phyloP scores from a whole-genome alignment of 2,888 invertebrate genomes.

The Epirrhoe alternata region DNA sequence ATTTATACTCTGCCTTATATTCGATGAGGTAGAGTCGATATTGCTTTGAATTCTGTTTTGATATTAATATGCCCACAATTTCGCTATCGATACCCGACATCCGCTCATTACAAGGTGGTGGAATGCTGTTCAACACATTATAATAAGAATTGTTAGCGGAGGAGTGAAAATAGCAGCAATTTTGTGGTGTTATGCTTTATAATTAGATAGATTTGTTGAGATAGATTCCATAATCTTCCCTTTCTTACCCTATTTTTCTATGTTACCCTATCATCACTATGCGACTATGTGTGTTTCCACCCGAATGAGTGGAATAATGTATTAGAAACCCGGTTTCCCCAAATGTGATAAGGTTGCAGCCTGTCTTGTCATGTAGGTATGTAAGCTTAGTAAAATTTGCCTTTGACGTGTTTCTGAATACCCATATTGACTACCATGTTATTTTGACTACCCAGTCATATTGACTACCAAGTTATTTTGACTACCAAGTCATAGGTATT shows the following conservation, averaged over 20 bases:
- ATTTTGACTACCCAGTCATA: too few species aligned
- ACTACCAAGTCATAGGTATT: too few species aligned
- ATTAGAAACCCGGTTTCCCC: too few species aligned
- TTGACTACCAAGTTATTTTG: too few species aligned
- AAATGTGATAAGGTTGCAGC: too few species aligned
- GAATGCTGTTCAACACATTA: conserved; percentile 79
- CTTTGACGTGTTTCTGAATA: too few species aligned
- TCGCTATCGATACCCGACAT: conserved; percentile 80
- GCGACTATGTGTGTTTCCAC: background rate
- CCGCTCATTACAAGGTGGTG: conserved; percentile 81
- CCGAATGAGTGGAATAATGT: too few species aligned
- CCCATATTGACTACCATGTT: too few species aligned
- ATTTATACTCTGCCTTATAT: conserved; percentile 30
- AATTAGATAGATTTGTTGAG: conserved; percentile 44
- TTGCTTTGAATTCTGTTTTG: conserved; percentile 36
- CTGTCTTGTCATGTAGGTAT: too few species aligned
- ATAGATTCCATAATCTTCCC: conserved; percentile 15
- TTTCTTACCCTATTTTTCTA: background rate
- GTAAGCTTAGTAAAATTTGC: too few species aligned
- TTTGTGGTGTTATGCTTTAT: conserved; percentile 44
- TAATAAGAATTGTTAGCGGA: conserved; percentile 67
- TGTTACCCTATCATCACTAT: background rate
- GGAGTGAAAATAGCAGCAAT: conserved; percentile 61
- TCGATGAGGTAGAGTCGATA: conserved; percentile 14
- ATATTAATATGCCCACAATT: conserved; percentile 76